Percentiles rank a stretch among this genome's conserved stretches.
Evolutionary conservation across 2,113 vertebrate genomes (phyloP).

Genomic region (Periophthalmus modestus): DNA sequence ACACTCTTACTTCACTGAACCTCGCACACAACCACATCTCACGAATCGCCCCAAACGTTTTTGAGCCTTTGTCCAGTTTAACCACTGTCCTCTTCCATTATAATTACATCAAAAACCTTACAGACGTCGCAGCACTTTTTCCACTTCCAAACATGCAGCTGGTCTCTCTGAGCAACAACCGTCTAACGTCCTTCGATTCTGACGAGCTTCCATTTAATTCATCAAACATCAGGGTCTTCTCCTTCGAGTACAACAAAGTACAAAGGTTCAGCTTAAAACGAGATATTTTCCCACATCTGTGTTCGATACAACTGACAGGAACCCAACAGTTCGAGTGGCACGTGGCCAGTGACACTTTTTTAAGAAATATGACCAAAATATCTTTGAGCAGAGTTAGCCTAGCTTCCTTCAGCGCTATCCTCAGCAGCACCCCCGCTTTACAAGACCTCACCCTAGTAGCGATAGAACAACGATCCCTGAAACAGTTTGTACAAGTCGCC

Average conservation of each 20-base stretch:
- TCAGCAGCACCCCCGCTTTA: conserved; percentile 50
- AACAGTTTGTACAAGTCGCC: conserved; percentile 48
- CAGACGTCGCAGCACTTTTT: conserved; percentile 3
- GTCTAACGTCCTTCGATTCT: background rate
- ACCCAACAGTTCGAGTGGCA: conserved; percentile 25
- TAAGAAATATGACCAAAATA: conserved; percentile 39
- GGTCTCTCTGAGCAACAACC: conserved; percentile 6
- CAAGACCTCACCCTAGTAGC: conserved; percentile 44
- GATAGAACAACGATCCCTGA: background rate
- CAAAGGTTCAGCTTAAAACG: conserved; percentile 46
- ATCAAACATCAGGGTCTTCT: conserved; percentile 3
- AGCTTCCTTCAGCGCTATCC: background rate
- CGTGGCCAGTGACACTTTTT: conserved; percentile 45
- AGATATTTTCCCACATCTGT: conserved; percentile 50
- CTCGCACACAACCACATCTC: background rate
- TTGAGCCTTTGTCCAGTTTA: conserved; percentile 6
- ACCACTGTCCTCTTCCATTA: accelerated
- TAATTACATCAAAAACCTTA: background rate
- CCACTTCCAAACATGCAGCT: background rate
- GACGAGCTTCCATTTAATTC: background rate
- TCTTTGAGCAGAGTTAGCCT: background rate
- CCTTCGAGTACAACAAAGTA: conserved; percentile 27
- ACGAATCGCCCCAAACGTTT: background rate
- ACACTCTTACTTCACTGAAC: background rate
- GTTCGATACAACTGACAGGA: conserved; percentile 38